phyloP scores from a whole-genome alignment of 1,140 invertebrate species.

The Solenopsis fugax region DNA sequence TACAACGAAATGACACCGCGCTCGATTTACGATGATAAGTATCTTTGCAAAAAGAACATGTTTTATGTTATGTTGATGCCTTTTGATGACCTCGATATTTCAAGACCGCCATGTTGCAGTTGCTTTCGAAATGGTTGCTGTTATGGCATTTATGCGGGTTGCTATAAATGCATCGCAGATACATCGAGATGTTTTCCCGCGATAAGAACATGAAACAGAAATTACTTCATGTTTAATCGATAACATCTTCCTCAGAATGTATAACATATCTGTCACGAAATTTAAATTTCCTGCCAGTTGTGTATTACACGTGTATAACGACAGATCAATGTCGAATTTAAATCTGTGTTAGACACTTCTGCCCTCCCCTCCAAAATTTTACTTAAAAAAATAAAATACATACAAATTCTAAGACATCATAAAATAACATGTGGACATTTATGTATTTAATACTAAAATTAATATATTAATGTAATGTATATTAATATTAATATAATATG shows the following conservation, averaged over 20 bases:
- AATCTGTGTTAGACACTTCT: neutral
- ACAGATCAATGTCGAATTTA: neutral
- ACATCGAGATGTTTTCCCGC: neutral
- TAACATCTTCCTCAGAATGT: neutral
- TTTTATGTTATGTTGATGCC: conserved; percentile 44
- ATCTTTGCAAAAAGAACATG: neutral
- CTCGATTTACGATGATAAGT: conserved; percentile 19
- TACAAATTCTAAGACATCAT: neutral
- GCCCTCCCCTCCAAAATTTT: neutral
- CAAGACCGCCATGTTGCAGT: conserved; percentile 52
- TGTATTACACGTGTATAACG: conserved; percentile 1
- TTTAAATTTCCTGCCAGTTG: conserved; percentile 5
- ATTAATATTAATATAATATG: conserved; percentile 1
- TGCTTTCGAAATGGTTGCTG: conserved; percentile 45
- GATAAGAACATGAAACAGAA: neutral
- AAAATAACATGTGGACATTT: neutral
- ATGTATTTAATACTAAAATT: neutral
- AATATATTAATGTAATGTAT: conserved; percentile 15
- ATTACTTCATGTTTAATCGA: conserved; percentile 8
- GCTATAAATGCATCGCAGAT: neutral
- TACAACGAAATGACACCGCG: conserved; percentile 1
- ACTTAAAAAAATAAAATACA: neutral
- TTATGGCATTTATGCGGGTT: conserved; percentile 17
- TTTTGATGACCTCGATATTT: conserved; percentile 32
- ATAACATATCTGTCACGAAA: neutral